These are phyloP conservation scores for Hylyphantes graminicola DNA, from an alignment of 1,140 invertebrate genomes.

Conservation along the genomic window DNA sequence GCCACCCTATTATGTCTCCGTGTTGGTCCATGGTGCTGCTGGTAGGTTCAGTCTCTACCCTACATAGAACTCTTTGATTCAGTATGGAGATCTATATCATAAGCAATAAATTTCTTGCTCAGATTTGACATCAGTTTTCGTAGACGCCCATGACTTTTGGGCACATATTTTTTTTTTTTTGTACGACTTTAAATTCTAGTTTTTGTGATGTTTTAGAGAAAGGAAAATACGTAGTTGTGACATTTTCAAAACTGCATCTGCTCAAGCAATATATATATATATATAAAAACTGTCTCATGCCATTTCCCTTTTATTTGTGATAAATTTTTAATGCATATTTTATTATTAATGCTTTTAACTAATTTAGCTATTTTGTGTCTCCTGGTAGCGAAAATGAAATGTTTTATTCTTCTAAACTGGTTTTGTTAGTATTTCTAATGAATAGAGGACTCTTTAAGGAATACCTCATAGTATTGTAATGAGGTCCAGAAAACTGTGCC, in stretches of 20 bases:
- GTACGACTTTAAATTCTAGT: not conserved
- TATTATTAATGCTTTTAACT: not conserved
- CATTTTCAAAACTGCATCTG: too few relatives aligned
- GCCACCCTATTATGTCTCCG: too few relatives aligned
- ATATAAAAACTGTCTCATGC: too few relatives aligned
- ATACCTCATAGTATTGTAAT: conserved; percentile 57
- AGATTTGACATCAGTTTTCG: too few relatives aligned
- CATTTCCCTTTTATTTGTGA: not conserved
- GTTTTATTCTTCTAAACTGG: not conserved
- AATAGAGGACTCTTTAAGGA: conserved; percentile 29
- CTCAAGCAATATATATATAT: too few relatives aligned
- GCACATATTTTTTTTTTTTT: not conserved
- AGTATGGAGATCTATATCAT: too few relatives aligned
- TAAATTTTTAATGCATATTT: not conserved
- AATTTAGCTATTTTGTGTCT: conserved; percentile 19
- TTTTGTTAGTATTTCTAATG: not conserved
- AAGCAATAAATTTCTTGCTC: too few relatives aligned
- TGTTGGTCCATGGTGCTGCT: too few relatives aligned
- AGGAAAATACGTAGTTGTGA: too few relatives aligned
- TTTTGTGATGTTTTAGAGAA: too few relatives aligned
- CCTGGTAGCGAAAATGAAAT: conserved; percentile 31
- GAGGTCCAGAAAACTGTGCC: conserved; percentile 58
- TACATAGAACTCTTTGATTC: too few relatives aligned
- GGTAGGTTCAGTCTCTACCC: too few relatives aligned
- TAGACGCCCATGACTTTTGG: not conserved